Conservation (phyloP, 1,140 invertebrate species). For the Gerris buenoi region DNA sequence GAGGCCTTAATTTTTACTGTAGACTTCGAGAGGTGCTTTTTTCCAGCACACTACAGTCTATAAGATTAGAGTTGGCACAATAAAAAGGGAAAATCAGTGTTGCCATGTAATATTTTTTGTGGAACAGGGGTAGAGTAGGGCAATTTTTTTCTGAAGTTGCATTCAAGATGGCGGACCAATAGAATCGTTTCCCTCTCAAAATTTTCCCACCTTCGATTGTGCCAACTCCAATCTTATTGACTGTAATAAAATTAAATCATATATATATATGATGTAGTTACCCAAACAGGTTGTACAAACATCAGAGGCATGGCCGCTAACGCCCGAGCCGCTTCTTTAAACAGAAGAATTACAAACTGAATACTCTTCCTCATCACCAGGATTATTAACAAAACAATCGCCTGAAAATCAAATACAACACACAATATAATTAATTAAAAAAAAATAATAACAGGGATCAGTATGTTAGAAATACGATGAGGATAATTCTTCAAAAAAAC, state of each 20-base stretch:
- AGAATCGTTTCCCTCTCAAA: background rate
- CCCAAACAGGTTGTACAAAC: conserved; percentile 57
- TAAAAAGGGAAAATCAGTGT: no score
- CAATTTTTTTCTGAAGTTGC: no score
- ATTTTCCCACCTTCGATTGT: no score
- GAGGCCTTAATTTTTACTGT: no score
- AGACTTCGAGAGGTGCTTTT: no score
- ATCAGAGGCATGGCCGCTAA: conserved; percentile 50
- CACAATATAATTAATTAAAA: background rate
- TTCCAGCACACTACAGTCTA: no score
- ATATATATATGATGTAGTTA: conserved; percentile 25
- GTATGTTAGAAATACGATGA: background rate
- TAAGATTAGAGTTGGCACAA: no score
- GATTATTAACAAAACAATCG: conserved; percentile 47
- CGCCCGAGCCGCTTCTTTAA: conserved; percentile 60
- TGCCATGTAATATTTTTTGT: no score
- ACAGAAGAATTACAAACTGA: conserved; percentile 48
- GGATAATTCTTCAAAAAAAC: no score
- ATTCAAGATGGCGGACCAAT: background rate
- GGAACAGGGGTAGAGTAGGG: no score
- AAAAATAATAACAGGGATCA: background rate
- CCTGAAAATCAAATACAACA: conserved; percentile 15
- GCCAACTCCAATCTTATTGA: background rate
- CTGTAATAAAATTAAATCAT: background rate
- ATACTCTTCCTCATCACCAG: conserved; percentile 58